These are phyloP conservation scores for Sminthurides aquaticus DNA, from an alignment of 2,888 invertebrate species.

Conservation along the genomic window DNA sequence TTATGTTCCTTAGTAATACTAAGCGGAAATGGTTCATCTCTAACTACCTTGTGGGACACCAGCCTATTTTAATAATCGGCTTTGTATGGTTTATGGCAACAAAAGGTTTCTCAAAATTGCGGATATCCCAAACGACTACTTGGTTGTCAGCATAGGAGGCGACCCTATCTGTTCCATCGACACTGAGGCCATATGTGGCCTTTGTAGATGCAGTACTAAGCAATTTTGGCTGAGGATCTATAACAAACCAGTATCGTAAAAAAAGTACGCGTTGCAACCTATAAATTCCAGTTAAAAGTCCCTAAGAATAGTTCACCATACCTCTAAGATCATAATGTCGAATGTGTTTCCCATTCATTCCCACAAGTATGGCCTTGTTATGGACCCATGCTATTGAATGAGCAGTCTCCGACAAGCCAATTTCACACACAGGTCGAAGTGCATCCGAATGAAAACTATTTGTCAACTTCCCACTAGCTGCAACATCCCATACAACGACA, in stretches of 20 bases:
- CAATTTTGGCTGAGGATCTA: slow-evolving; percentile 39
- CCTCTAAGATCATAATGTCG: slow-evolving; percentile 85
- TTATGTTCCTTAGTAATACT: slow-evolving; percentile 48
- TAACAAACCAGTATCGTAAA: slow-evolving; percentile 2
- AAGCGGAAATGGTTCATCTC: slow-evolving; percentile 47
- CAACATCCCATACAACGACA: slow-evolving; percentile 81
- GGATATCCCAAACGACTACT: slow-evolving; percentile 78
- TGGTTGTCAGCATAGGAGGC: slow-evolving; percentile 77
- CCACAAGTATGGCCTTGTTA: slow-evolving; percentile 70
- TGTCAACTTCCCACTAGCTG: slow-evolving; percentile 47
- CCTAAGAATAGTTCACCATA: slow-evolving; percentile 46
- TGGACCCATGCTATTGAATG: slow-evolving; percentile 81
- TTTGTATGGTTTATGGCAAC: slow-evolving; percentile 63
- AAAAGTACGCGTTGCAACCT: neutral
- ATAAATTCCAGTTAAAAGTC: slow-evolving; percentile 2
- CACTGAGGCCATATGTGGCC: slow-evolving; percentile 72
- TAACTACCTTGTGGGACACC: slow-evolving; percentile 79
- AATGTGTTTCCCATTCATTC: slow-evolving; percentile 80
- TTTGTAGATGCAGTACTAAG: slow-evolving; percentile 56
- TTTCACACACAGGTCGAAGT: slow-evolving; percentile 61
- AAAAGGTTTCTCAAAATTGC: slow-evolving; percentile 77
- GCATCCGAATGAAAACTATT: slow-evolving; percentile 50
- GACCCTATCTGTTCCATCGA: slow-evolving; percentile 70
- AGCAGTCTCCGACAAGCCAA: slow-evolving; percentile 74
- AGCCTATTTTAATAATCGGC: slow-evolving; percentile 65